These are phyloP conservation scores for Pyxicephalus adspersus DNA, from an alignment of 2,113 vertebrate species.

Conservation along the genomic window DNA sequence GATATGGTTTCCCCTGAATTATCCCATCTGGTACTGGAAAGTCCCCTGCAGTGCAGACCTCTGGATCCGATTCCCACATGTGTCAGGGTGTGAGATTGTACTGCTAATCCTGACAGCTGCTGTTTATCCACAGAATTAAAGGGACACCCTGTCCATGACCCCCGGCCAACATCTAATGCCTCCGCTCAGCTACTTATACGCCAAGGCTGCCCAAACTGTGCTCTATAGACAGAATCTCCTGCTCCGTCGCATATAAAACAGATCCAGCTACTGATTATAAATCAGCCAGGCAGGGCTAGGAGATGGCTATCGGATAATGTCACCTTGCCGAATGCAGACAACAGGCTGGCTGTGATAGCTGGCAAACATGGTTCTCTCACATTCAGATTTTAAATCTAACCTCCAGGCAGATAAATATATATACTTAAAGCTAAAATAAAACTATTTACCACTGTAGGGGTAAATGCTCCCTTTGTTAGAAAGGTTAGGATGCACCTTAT, in stretches of 20 bases:
- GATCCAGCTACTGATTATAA: not conserved
- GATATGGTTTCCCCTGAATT: too few species aligned
- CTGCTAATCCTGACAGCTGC: slow-evolving; percentile 43
- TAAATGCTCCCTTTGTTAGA: too few species aligned
- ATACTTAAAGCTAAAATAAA: not conserved
- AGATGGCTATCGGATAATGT: not conserved
- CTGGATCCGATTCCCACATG: slow-evolving; percentile 34
- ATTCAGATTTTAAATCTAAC: not conserved
- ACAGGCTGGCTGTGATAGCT: not conserved
- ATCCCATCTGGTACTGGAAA: not conserved
- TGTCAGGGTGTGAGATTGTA: slow-evolving; percentile 33
- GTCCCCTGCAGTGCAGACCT: not conserved
- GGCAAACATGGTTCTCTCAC: not conserved
- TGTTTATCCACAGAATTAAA: slow-evolving; percentile 10
- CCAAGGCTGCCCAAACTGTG: not conserved
- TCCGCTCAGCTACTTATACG: not conserved
- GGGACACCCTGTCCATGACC: slow-evolving; percentile 5
- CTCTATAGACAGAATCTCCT: slow-evolving; percentile 8
- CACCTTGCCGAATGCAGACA: slow-evolving; percentile 4
- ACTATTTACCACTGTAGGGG: not conserved
- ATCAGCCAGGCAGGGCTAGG: not conserved
- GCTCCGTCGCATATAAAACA: not conserved
- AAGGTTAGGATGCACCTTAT: too few species aligned
- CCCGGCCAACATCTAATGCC: slow-evolving; percentile 5
- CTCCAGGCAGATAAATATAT: not conserved